Conservation (phyloP, 2,113 vertebrate genomes). For the Tragelaphus imberbis region DNA sequence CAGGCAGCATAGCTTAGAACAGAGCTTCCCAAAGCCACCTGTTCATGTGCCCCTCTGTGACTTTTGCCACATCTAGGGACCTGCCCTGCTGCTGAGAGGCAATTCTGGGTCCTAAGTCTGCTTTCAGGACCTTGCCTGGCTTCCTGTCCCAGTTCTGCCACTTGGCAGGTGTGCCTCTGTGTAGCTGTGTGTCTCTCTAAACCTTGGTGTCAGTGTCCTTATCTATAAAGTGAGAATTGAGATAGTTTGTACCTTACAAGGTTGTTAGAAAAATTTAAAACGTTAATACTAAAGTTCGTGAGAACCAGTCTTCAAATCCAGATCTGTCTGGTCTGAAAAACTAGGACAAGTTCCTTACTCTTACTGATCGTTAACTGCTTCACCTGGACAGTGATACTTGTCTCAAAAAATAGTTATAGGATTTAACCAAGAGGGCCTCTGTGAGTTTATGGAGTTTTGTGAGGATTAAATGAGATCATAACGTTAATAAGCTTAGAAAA, state of each 20-base stretch:
- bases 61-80: neutral
- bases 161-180: neutral
- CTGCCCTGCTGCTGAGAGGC: neutral
- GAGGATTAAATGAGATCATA: slow-evolving; percentile 10
- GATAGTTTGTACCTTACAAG: neutral
- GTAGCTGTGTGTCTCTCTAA: neutral
- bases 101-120: neutral
- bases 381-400: neutral
- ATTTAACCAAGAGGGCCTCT: neutral
- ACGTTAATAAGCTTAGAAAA: neutral
- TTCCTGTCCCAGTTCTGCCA: neutral
- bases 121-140: neutral
- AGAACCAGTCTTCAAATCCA: neutral
- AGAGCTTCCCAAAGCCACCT: neutral
- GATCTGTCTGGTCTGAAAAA: neutral
- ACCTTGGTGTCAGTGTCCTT: neutral
- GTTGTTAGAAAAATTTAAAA: neutral
- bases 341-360: neutral
- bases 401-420: neutral
- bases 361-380: neutral
- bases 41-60: rapidly evolving
- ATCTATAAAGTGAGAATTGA: neutral
- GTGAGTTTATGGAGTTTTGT: neutral
- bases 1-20: neutral
- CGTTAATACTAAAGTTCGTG: neutral